A percentile compares a stretch with the other conserved stretches of the same genome.
These are phyloP conservation scores for Trogon melanurus DNA, from an alignment of 2,113 vertebrate genomes.

Conservation along the genomic window DNA sequence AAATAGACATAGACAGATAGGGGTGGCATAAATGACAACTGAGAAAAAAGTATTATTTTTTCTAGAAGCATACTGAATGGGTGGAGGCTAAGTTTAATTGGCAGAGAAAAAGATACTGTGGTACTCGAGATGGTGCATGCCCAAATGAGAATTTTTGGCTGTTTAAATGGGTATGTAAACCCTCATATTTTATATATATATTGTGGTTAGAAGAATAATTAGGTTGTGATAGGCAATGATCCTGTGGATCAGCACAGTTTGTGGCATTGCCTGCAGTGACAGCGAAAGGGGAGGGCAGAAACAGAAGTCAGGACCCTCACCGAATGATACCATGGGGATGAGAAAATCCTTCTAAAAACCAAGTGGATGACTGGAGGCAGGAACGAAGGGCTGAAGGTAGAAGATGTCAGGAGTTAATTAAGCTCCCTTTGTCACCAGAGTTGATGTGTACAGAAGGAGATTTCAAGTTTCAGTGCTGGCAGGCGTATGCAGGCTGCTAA, in stretches of 20 bases:
- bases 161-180: not conserved
- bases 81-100: not conserved
- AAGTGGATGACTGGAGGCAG: not conserved
- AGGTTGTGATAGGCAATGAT: not conserved
- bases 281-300: not conserved
- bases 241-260: not conserved
- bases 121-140: not conserved
- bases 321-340: not conserved
- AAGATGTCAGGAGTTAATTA: not conserved
- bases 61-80: not conserved
- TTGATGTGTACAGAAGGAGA: not conserved
- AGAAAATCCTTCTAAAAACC: not conserved
- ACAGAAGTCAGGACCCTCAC: not conserved
- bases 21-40: not conserved
- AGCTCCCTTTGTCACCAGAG: not conserved
- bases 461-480: not conserved
- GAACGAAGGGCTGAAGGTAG: not conserved
- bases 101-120: not conserved
- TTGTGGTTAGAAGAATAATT: not conserved
- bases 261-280: not conserved
- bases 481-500: rapidly evolving
- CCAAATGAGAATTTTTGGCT: not conserved
- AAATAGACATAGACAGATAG: not conserved
- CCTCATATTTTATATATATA: not conserved
- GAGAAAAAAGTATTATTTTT: not conserved